These are phyloP conservation scores for Threskiornis aethiopicus DNA, from an alignment of 2,797 vertebrate genomes.

Conservation along the genomic window DNA sequence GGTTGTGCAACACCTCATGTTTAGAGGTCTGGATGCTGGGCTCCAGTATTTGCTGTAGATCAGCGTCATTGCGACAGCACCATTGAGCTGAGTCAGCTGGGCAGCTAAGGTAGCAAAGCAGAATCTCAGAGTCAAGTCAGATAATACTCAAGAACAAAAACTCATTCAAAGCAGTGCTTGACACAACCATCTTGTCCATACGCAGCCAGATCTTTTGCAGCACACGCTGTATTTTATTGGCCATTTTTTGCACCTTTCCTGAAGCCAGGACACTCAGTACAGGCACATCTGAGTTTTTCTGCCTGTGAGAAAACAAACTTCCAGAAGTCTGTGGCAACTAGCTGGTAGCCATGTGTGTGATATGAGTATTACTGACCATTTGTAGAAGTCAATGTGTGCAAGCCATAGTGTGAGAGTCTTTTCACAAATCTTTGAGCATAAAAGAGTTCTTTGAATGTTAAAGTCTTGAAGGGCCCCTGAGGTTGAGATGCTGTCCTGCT, in stretches of 20 bases:
- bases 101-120: neutral
- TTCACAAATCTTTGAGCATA: neutral
- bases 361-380: neutral
- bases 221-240: neutral
- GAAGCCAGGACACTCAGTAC: neutral
- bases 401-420: neutral
- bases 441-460: neutral
- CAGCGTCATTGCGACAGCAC: neutral
- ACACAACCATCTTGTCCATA: neutral
- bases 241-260: neutral
- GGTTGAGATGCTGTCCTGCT: neutral
- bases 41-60: neutral
- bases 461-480: neutral
- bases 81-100: neutral
- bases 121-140: neutral
- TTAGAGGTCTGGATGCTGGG: neutral
- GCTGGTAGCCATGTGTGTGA: neutral
- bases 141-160: neutral
- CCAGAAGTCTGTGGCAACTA: neutral
- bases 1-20: neutral
- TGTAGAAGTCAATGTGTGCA: neutral
- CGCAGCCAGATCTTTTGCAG: neutral
- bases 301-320: neutral
- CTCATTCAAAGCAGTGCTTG: neutral
- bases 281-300: neutral